Percentiles rank a stretch among this genome's conserved stretches.
These are phyloP conservation scores for Epizoanthus scotinus DNA, from an alignment of 92 coral and sea anemone species.

Conservation along the genomic window DNA sequence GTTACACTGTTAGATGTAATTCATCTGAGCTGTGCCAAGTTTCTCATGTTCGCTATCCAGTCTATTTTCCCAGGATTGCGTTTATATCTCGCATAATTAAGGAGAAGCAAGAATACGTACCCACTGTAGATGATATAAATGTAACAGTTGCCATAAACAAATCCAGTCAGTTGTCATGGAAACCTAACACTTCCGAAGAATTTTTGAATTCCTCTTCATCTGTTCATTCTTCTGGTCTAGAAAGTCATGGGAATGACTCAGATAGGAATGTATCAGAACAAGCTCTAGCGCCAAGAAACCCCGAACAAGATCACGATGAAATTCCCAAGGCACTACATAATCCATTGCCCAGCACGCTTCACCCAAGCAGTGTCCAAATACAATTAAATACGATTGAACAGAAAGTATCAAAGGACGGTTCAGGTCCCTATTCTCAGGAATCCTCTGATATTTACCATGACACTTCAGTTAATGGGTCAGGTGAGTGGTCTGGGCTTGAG, in stretches of 20 bases:
- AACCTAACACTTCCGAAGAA: neutral
- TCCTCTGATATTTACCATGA: neutral
- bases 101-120: neutral
- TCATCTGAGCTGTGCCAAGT: constrained; percentile 34
- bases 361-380: neutral
- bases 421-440: neutral
- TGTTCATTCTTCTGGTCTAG: neutral
- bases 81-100: neutral
- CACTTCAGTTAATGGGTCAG: neutral
- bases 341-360: neutral
- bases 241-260: neutral
- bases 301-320: neutral
- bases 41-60: constrained; percentile 3
- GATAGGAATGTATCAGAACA: neutral
- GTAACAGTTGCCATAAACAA: neutral
- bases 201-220: neutral
- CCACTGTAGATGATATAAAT: neutral
- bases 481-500: neutral
- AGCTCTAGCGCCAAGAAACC: neutral
- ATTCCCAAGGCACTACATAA: too few relatives aligned
- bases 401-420: neutral
- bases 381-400: neutral
- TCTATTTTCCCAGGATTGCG: constrained; percentile 15
- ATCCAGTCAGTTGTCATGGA: neutral
- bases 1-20: constrained; percentile 48